Evolutionary conservation across 2,113 vertebrate genomes (phyloP).

Genomic region (Lanius ludovicianus): DNA sequence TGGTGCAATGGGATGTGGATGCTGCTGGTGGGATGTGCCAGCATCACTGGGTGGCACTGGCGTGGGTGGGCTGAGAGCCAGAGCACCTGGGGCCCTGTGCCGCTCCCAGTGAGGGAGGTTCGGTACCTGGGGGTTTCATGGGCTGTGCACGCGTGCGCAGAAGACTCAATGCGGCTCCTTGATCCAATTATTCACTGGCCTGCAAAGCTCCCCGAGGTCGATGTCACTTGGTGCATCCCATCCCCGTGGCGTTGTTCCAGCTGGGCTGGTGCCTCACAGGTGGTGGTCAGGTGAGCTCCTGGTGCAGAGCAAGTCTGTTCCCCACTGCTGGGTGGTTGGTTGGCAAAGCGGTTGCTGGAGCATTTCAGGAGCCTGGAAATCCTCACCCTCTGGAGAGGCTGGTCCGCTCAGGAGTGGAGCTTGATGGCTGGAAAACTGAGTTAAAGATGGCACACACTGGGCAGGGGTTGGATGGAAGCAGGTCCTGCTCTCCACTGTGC

Average conservation of each 20-base stretch:
- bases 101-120: rapidly evolving
- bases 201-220: neutral
- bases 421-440: neutral
- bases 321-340: rapidly evolving
- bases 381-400: neutral
- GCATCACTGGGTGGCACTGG: neutral
- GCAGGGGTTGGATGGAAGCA: neutral
- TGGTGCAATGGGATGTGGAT: rapidly evolving
- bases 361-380: neutral
- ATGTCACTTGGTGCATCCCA: neutral
- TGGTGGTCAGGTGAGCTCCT: rapidly evolving
- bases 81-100: neutral
- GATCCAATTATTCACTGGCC: neutral
- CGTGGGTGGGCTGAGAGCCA: neutral
- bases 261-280: neutral
- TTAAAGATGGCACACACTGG: neutral
- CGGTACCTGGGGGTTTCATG: rapidly evolving
- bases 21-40: neutral
- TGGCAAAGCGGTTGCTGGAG: neutral
- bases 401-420: neutral
- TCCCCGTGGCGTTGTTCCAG: rapidly evolving
- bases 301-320: neutral
- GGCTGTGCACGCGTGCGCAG: rapidly evolving
- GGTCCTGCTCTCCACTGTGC: neutral
- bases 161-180: neutral